Evolutionary conservation across 2,888 invertebrate species (phyloP).

Genomic region (Pycnomerus fuliginosus): DNA sequence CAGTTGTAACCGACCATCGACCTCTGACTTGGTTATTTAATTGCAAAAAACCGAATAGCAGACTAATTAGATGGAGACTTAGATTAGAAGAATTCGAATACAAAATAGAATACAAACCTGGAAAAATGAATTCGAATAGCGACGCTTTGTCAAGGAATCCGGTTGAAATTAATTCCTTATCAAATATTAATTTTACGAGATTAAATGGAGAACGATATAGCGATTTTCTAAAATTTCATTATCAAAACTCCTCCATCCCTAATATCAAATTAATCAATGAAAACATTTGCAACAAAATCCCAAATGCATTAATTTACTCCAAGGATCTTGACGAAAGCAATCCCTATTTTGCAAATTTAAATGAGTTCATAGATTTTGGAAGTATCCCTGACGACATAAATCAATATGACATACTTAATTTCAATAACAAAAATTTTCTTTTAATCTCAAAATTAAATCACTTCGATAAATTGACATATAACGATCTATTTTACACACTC

Average conservation of each 20-base stretch:
- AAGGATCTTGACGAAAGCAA: background rate
- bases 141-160: conserved; percentile 25
- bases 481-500: background rate
- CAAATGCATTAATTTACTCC: background rate
- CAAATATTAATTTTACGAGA: background rate
- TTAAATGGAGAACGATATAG: background rate
- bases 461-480: background rate
- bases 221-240: conserved; percentile 1
- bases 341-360: background rate
- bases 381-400: background rate
- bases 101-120: conserved; percentile 36
- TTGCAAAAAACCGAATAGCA: conserved; percentile 35
- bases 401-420: conserved; percentile 5
- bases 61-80: conserved; percentile 41
- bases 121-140: conserved; percentile 37
- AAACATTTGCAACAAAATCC: conserved; percentile 1
- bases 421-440: background rate
- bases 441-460: background rate
- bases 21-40: conserved; percentile 43
- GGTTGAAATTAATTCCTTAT: background rate
- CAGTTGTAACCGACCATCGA: conserved; percentile 43
- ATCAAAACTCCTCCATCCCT: background rate
- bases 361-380: background rate
- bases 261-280: conserved; percentile 1
- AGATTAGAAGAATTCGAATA: conserved; percentile 40